Evolutionary conservation across 2,888 invertebrate species (phyloP).

Genomic region (Heliconius cydno): DNA sequence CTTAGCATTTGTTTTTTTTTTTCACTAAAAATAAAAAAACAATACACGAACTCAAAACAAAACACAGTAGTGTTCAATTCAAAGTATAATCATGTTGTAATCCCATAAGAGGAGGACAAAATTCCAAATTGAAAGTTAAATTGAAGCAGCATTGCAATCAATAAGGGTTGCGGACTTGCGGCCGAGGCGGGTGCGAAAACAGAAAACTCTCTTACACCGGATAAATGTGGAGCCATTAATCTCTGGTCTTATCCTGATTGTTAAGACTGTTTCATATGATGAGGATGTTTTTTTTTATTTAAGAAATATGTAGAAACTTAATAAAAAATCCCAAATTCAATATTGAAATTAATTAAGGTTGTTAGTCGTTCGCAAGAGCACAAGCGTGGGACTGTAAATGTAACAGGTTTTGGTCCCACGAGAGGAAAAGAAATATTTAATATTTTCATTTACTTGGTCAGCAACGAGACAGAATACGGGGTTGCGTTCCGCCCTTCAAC

Average conservation of each 20-base stretch:
- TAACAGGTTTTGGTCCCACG: no score
- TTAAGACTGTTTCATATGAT: constrained; percentile 32
- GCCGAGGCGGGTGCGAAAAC: constrained; percentile 40
- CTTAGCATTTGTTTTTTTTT: no score
- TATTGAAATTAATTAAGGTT: no score
- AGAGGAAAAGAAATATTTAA: background rate
- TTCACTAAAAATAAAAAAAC: background rate
- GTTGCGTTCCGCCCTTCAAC: no score
- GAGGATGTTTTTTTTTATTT: background rate
- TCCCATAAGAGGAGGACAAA: constrained; percentile 10
- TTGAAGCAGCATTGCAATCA: constrained; percentile 32
- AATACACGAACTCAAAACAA: background rate
- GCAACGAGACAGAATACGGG: no score
- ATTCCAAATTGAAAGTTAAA: constrained; percentile 24
- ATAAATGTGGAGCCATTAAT: constrained; percentile 45
- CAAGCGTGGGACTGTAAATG: no score
- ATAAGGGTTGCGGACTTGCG: constrained; percentile 36
- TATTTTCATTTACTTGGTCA: background rate
- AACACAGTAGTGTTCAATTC: background rate
- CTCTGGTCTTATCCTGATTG: constrained; percentile 38
- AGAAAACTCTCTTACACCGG: constrained; percentile 42
- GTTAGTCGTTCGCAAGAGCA: no score
- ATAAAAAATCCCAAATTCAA: background rate
- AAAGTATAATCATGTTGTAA: background rate
- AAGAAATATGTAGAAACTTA: background rate